phyloP scores from a whole-genome alignment of 2,113 vertebrate species.

The Nettapus auritus region DNA sequence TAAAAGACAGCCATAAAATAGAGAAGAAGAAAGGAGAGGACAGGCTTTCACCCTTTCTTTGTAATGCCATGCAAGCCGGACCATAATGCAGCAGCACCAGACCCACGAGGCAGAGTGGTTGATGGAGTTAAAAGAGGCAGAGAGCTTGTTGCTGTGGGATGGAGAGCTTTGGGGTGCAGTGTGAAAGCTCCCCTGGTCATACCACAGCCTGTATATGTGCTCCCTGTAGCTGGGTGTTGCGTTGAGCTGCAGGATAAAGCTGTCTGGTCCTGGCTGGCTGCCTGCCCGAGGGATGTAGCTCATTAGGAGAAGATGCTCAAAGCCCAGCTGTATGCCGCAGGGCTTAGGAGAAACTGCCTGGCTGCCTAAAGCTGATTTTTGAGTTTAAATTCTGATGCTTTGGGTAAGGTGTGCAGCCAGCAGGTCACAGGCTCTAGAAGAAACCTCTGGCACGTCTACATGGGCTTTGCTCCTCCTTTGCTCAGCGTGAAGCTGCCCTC shows the following conservation, averaged over 20 bases:
- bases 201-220: background rate
- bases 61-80: accelerated
- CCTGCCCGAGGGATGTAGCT: accelerated
- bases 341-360: background rate
- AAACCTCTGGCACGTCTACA: accelerated
- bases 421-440: background rate
- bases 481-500: background rate
- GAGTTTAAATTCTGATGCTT: background rate
- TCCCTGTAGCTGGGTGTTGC: background rate
- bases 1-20: background rate
- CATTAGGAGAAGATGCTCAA: accelerated
- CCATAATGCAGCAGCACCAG: background rate
- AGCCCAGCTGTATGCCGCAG: background rate
- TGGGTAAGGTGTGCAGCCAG: background rate
- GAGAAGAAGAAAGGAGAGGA: background rate
- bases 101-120: accelerated
- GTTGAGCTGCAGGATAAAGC: background rate
- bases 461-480: background rate
- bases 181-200: background rate
- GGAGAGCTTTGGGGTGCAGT: accelerated
- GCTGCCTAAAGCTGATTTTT: background rate
- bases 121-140: accelerated
- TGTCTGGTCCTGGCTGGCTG: background rate
- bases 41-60: background rate
- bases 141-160: background rate